A percentile compares a stretch with the other conserved stretches of the same genome.
phyloP scores from a whole-genome alignment of 2,113 vertebrate species.

The Paramormyrops kingsleyae region DNA sequence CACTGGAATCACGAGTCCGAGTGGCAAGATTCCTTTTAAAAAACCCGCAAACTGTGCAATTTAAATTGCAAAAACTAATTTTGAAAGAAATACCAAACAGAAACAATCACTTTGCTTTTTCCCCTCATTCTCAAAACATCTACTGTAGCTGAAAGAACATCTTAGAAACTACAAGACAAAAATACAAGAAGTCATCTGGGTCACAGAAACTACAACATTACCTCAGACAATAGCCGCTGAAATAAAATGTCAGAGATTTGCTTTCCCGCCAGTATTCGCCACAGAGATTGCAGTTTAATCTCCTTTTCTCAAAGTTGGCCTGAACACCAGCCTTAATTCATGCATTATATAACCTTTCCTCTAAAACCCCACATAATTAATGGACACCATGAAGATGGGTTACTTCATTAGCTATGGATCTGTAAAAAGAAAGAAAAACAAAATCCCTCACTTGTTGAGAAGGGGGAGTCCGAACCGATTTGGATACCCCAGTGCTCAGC shows the following conservation, averaged over 20 bases:
- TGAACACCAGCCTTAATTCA: conserved; percentile 21
- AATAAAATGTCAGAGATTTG: conserved; percentile 31
- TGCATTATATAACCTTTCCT: conserved; percentile 31
- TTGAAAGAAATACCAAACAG: not conserved
- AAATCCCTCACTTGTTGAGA: conserved; percentile 27
- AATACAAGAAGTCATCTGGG: not conserved
- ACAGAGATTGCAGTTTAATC: conserved; percentile 31
- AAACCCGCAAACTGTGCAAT: not conserved
- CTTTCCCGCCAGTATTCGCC: conserved; percentile 20
- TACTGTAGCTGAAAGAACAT: not conserved
- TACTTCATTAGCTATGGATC: conserved; percentile 33
- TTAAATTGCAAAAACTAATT: not conserved
- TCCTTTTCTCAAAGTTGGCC: conserved; percentile 20
- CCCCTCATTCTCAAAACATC: not conserved
- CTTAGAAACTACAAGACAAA: conserved; percentile 7
- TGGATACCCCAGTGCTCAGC: conserved; percentile 1
- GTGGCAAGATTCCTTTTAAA: not conserved
- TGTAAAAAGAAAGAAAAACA: conserved; percentile 1
- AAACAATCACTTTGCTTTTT: not conserved
- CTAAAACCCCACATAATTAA: conserved; percentile 37
- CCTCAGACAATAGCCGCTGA: conserved; percentile 21
- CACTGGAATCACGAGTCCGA: not conserved
- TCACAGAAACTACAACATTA: conserved; percentile 8
- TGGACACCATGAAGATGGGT: conserved; percentile 26
- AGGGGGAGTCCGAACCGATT: conserved; percentile 4